Evolutionary conservation across 2,797 vertebrate species (phyloP).

Genomic region (Lutra lutra): DNA sequence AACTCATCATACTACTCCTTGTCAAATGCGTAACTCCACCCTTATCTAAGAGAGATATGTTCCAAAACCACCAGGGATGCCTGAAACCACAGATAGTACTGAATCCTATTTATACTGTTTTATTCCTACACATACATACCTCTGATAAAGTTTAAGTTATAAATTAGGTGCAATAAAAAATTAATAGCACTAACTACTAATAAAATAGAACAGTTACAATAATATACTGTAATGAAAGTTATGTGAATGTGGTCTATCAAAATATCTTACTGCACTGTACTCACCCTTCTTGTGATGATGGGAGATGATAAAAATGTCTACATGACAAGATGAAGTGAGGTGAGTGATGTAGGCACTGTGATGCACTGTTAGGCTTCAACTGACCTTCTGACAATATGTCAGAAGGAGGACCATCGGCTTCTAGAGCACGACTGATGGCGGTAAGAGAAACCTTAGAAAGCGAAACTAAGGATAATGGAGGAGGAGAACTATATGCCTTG

Average conservation of each 20-base stretch:
- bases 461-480: neutral
- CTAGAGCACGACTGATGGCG: neutral
- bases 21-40: neutral
- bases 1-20: neutral
- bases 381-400: neutral
- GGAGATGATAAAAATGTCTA: neutral
- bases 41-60: neutral
- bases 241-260: neutral
- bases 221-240: neutral
- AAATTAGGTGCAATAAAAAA: neutral
- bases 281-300: neutral
- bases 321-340: neutral
- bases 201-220: neutral
- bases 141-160: neutral
- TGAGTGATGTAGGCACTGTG: neutral
- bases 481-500: neutral
- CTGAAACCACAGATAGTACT: neutral
- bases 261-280: neutral
- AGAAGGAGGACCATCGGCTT: neutral
- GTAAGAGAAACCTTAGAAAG: neutral
- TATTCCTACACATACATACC: neutral
- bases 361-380: neutral
- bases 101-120: neutral
- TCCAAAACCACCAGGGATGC: neutral
- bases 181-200: neutral